Percentiles rank a stretch among this genome's conserved stretches.
Conservation (phyloP, 2,113 vertebrate genomes). For the Pseudolaguvia tuberculata region DNA sequence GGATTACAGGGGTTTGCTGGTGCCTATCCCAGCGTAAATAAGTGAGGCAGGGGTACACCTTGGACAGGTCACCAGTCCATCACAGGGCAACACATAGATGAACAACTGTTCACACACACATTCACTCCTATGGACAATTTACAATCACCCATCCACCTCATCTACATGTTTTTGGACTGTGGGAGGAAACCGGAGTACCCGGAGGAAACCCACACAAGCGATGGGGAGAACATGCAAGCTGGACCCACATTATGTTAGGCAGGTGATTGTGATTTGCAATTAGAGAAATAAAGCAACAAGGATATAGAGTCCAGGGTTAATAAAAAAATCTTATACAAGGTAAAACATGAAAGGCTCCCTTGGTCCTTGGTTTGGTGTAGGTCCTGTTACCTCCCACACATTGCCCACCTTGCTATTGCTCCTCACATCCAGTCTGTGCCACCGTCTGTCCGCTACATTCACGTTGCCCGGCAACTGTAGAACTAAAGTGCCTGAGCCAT, state of each 20-base stretch:
- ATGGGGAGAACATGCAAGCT: no score
- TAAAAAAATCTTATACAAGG: not conserved
- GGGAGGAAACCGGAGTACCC: no score
- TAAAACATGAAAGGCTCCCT: slow-evolving; percentile 3
- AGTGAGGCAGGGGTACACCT: no score
- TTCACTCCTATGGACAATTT: no score
- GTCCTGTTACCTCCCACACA: slow-evolving; percentile 20
- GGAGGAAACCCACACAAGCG: no score
- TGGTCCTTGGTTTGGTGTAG: not conserved
- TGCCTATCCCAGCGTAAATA: no score
- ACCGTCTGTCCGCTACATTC: slow-evolving; percentile 80
- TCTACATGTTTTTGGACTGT: no score
- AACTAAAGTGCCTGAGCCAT: slow-evolving; percentile 73
- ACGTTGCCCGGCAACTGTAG: slow-evolving; percentile 79
- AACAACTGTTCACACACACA: no score
- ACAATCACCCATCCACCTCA: no score
- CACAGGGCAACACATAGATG: no score
- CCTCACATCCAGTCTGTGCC: slow-evolving; percentile 83
- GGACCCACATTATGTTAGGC: not conserved
- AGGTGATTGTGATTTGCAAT: not conserved
- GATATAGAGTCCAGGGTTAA: not conserved
- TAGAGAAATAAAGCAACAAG: not conserved
- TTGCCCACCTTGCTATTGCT: slow-evolving; percentile 78
- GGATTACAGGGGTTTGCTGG: no score
- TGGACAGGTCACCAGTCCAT: no score